A percentile compares a stretch with the other conserved stretches of the same genome.
Conservation (phyloP, 2,113 vertebrate species). For the Nannobrachium achirus region DNA sequence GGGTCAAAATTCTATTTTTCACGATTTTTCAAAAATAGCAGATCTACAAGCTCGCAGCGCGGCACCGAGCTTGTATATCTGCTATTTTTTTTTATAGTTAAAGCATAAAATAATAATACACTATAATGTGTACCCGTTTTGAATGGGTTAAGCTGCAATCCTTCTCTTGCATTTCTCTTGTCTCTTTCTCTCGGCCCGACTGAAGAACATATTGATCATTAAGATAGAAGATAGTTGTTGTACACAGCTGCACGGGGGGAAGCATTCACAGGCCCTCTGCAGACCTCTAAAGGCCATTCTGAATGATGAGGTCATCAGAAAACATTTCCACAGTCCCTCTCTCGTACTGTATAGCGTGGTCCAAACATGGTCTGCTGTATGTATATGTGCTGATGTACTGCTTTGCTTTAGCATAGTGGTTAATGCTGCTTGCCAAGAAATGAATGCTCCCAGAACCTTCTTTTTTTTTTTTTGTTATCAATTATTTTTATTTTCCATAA, state of each 20-base stretch:
- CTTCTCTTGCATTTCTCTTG: background rate
- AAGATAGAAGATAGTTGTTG: constrained; percentile 10
- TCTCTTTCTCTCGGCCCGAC: background rate
- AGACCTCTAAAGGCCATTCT: background rate
- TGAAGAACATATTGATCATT: constrained; percentile 6
- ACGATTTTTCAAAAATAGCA: too few species aligned
- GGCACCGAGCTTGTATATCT: too few species aligned
- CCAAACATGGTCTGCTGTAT: background rate
- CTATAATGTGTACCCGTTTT: too few species aligned
- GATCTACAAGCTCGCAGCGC: too few species aligned
- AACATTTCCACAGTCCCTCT: background rate
- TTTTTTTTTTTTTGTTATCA: background rate
- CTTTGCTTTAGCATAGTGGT: background rate
- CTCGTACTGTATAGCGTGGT: background rate
- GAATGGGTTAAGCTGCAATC: background rate
- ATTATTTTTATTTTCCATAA: too few species aligned
- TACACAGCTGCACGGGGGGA: background rate
- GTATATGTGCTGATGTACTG: background rate
- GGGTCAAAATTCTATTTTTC: too few species aligned
- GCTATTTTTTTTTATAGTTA: too few species aligned
- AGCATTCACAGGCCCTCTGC: background rate
- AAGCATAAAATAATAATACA: too few species aligned
- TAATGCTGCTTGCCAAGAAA: background rate
- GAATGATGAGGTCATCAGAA: constrained; percentile 10
- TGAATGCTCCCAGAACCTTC: background rate